Conservation (phyloP, 2,113 vertebrate species). For the Podiceps cristatus region DNA sequence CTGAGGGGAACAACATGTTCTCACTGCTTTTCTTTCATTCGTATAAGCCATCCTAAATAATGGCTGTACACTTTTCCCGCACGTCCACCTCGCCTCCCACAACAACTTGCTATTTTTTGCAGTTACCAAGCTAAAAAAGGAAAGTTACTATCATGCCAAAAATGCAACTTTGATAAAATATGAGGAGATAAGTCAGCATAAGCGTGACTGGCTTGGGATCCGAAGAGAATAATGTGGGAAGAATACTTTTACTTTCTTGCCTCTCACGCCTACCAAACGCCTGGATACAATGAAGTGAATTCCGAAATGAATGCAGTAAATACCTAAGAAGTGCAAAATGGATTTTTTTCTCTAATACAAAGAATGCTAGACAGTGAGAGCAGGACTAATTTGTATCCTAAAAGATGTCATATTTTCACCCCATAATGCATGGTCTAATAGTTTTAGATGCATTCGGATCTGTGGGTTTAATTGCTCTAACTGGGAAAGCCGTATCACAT, state of each 20-base stretch:
- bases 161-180: slow-evolving; percentile 44
- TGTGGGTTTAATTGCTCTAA: not conserved
- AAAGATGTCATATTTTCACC: not conserved
- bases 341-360: not conserved
- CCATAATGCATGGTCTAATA: not conserved
- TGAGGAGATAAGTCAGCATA: not conserved
- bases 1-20: slow-evolving; percentile 17
- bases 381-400: not conserved
- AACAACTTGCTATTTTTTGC: not conserved
- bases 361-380: not conserved
- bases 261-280: rapidly evolving
- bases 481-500: not conserved
- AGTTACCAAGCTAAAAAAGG: slow-evolving; percentile 26
- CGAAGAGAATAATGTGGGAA: not conserved
- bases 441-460: not conserved
- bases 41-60: not conserved
- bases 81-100: slow-evolving; percentile 34
- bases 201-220: not conserved
- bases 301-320: not conserved
- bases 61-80: not conserved
- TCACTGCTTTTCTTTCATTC: not conserved
- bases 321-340: not conserved
- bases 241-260: not conserved
- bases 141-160: slow-evolving; percentile 17
- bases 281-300: not conserved